Evolutionary conservation across 2,797 vertebrate species (phyloP), one percentile per base, ranked within the genome.

Genomic region (Molossus alvarezi): DNA sequence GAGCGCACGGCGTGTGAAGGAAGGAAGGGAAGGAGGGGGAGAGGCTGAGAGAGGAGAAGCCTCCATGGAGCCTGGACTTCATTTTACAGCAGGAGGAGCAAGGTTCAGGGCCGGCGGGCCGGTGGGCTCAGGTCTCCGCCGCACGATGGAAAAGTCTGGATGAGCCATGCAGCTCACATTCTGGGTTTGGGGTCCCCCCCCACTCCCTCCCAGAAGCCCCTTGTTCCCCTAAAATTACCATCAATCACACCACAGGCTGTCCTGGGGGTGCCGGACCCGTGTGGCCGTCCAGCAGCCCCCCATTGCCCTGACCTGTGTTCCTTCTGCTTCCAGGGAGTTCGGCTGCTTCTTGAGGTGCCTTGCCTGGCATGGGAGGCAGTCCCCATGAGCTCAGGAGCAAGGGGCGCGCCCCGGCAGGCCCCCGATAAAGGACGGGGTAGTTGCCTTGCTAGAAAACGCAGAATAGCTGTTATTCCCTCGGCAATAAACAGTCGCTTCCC

Each of bases 401-500:
- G 65, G 65, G 65, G 64, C 3, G 29, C 64, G 15, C 29, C 64
- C 29, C 6, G 15, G 29, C 7, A 9, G 23, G 17, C 14, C 33
- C 65, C n/a, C 27, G 41, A 21, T 67, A 15, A 88, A 83, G 33
- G 69, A 85, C 11, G 23, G 14, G 14, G 14, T 20, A 29, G 37
- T 14, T 57, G 18, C 75, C 92, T 86, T 91, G 15, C 27, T 37
- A 79, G 71, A 80, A 90, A 93, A 60, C 13, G 6, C 4, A 3
- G 29, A 95, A 55, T 58, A 45, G 51, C 5, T 64, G 9, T 80
- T 83, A n/a, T 92, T 81, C 37, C 79, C 41, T 45, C n/a, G 76
- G 77, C n/a, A 51, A 64, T 75, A 85, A 75, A 45, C 79, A 92
- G 81, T 88, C 85, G 21, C 45, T 79, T 88, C 60, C 41, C 51